Percentiles rank a stretch among this genome's conserved stretches.
phyloP scores from a whole-genome alignment of 2,888 invertebrate genomes.

The Phymatocera aterrima region DNA sequence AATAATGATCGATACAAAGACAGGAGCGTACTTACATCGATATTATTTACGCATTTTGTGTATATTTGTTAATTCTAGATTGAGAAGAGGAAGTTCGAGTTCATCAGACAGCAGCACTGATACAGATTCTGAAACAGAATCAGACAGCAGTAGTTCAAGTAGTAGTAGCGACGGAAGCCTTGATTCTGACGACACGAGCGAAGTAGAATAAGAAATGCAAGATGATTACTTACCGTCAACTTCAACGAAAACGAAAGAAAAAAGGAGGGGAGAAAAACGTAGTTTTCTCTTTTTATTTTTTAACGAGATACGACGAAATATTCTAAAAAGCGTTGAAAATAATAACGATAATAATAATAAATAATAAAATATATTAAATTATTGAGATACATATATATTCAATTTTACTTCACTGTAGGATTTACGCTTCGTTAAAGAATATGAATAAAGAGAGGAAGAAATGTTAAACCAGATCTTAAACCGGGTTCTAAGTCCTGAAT shows the following conservation, averaged over 20 bases:
- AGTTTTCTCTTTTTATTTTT: not conserved
- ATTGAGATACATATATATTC: not conserved
- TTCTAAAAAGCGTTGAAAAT: not conserved
- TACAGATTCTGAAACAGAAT: constrained; percentile 55
- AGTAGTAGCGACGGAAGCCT: constrained; percentile 54
- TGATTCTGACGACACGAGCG: constrained; percentile 64
- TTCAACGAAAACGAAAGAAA: no score
- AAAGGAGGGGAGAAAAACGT: no score
- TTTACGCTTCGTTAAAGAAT: not conserved
- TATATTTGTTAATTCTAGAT: constrained; percentile 34
- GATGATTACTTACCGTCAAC: no score
- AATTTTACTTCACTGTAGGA: not conserved
- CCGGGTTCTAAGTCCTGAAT: not conserved
- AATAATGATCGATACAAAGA: no score
- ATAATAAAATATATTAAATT: not conserved
- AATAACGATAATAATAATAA: no score
- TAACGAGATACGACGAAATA: not conserved
- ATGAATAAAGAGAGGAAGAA: constrained; percentile 20
- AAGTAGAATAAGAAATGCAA: constrained; percentile 23
- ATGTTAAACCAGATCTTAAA: not conserved
- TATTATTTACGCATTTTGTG: not conserved
- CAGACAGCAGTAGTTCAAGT: constrained; percentile 55
- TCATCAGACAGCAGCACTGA: constrained; percentile 54
- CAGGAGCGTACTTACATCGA: no score
- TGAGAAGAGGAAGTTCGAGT: constrained; percentile 37